phyloP scores from a whole-genome alignment of 1,140 invertebrate species.

The Aphaenogaster rudis region DNA sequence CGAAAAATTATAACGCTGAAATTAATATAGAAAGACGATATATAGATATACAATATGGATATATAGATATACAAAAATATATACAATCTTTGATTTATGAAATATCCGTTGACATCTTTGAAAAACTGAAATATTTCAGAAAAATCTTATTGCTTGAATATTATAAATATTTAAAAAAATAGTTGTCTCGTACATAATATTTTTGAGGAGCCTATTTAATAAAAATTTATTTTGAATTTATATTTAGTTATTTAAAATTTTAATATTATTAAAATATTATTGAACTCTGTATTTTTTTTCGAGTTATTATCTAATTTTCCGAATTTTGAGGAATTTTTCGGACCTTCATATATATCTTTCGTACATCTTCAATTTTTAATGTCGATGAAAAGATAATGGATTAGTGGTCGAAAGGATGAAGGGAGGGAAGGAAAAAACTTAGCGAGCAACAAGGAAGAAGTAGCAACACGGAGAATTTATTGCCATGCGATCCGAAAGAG shows the following conservation, averaged over 20 bases:
- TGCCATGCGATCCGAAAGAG: conserved; percentile 56
- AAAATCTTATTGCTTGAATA: not conserved
- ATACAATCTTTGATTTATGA: not conserved
- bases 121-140: not conserved
- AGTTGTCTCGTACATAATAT: not conserved
- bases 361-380: conserved; percentile 35
- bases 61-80: not conserved
- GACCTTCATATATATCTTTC: not conserved
- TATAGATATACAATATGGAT: too few relatives aligned
- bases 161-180: not conserved
- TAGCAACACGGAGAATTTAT: conserved; percentile 74
- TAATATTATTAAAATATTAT: not conserved
- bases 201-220: not conserved
- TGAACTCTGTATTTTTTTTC: not conserved
- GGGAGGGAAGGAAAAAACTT: conserved; percentile 43
- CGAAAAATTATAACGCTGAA: not conserved
- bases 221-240: not conserved
- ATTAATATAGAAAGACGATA: not conserved
- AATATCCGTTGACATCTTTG: not conserved
- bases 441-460: conserved; percentile 59
- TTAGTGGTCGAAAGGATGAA: not conserved
- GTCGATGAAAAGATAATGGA: conserved; percentile 63
- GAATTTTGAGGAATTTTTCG: not conserved
- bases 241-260: conserved; percentile 9
- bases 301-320: not conserved